A percentile compares a stretch with the other conserved stretches of the same genome.
phyloP scores from a whole-genome alignment of 1,140 invertebrate species.

The Araneus ventricosus region DNA sequence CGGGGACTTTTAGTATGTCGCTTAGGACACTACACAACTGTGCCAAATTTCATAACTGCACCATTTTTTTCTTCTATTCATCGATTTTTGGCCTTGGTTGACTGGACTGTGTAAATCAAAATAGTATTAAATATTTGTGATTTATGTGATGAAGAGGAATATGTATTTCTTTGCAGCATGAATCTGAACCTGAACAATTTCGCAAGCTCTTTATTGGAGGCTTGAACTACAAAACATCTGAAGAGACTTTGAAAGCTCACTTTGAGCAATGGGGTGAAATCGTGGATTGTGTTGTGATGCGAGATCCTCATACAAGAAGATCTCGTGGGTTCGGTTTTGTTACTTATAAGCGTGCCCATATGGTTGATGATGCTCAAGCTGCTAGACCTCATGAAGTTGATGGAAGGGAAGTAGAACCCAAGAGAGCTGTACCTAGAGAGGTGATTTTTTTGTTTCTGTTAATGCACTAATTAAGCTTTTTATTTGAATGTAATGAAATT shows the following conservation, averaged over 20 bases:
- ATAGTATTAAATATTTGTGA: not conserved
- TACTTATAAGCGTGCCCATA: conserved; percentile 92
- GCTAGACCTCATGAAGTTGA: conserved; percentile 91
- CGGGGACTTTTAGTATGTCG: no score
- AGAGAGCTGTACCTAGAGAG: conserved; percentile 94
- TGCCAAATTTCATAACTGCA: no score
- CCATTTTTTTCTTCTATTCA: no score
- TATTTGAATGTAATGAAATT: not conserved
- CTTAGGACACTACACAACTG: no score
- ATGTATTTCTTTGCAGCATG: conserved; percentile 58
- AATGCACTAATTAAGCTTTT: not conserved
- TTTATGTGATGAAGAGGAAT: no score
- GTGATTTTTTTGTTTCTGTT: conserved; percentile 77
- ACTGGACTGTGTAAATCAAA: no score
- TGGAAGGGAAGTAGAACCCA: conserved; percentile 95
- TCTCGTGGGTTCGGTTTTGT: conserved; percentile 98
- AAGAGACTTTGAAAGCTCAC: conserved; percentile 93
- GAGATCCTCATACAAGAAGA: conserved; percentile 92
- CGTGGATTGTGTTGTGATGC: conserved; percentile 98
- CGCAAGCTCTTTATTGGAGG: conserved; percentile 99
- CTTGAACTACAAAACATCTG: conserved; percentile 95
- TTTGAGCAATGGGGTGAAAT: conserved; percentile 99
- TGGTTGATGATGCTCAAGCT: conserved; percentile 97
- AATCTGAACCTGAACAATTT: conserved; percentile 89
- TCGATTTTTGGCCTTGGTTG: no score